A percentile compares a stretch with the other conserved stretches of the same genome.
phyloP scores from a whole-genome alignment of 2,797 vertebrate genomes.

The Pogonophryne albipinna region DNA sequence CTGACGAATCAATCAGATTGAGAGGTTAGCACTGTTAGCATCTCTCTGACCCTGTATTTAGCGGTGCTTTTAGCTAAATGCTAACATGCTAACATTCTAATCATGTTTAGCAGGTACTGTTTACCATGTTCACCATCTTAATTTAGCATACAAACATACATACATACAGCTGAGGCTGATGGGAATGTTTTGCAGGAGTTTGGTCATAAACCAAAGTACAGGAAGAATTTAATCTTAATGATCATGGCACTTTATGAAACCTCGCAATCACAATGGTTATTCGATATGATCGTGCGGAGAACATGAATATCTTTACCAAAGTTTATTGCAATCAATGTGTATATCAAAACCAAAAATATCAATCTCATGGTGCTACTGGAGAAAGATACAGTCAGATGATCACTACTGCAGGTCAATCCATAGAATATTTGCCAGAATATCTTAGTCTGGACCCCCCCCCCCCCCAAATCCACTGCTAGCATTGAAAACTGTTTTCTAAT shows the following conservation, averaged over 20 bases:
- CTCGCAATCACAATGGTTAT: too few species aligned
- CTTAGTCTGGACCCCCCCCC: too few species aligned
- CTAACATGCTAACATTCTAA: not conserved
- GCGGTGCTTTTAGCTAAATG: slow-evolving; percentile 4
- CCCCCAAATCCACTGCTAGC: not conserved
- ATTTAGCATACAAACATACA: not conserved
- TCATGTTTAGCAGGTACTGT: not conserved
- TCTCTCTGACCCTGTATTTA: not conserved
- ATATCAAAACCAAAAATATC: too few species aligned
- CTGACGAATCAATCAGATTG: not conserved
- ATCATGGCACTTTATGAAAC: too few species aligned
- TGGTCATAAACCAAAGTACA: not conserved
- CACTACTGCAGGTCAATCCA: too few species aligned
- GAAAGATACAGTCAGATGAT: too few species aligned
- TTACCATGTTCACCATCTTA: not conserved
- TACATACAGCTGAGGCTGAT: not conserved
- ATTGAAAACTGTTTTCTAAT: not conserved
- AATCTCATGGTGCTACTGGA: too few species aligned
- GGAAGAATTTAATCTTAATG: too few species aligned
- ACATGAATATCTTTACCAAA: too few species aligned
- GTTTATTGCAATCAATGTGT: too few species aligned
- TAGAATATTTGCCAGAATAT: too few species aligned
- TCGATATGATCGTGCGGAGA: too few species aligned
- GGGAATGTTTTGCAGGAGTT: slow-evolving; percentile 8
- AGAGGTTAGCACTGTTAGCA: not conserved